These are phyloP conservation scores for Eurytemora carolleeae DNA, from an alignment of 1,140 invertebrate genomes.

Conservation along the genomic window DNA sequence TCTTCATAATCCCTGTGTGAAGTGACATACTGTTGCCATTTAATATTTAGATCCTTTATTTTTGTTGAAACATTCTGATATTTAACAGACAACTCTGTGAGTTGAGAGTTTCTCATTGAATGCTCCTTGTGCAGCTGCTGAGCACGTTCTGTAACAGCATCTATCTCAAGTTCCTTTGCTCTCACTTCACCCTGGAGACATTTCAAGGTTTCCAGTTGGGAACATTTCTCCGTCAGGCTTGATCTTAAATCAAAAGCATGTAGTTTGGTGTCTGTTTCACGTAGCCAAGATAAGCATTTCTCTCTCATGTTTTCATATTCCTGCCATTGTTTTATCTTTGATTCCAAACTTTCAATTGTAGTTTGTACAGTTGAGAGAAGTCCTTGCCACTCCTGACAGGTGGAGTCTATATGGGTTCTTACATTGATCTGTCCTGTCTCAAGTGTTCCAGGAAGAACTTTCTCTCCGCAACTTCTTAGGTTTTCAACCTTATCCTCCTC, in stretches of 20 bases:
- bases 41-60: conserved; percentile 67
- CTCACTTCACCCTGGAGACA: conserved; percentile 63
- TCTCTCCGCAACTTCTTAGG: conserved; percentile 57
- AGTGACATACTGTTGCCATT: conserved; percentile 77
- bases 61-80: conserved; percentile 73
- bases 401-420: conserved; percentile 57
- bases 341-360: conserved; percentile 52
- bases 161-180: conserved; percentile 77
- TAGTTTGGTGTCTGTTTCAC: conserved; percentile 63
- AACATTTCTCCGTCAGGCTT: conserved; percentile 61
- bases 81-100: conserved; percentile 66
- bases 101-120: conserved; percentile 36
- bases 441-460: conserved; percentile 69
- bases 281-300: conserved; percentile 62
- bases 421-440: conserved; percentile 66
- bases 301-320: conserved; percentile 76
- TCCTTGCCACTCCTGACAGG: conserved; percentile 74
- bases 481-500: conserved; percentile 60
- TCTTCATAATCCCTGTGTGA: conserved; percentile 71
- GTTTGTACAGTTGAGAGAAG: conserved; percentile 42
- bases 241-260: conserved; percentile 72
- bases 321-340: conserved; percentile 66
- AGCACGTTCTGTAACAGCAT: conserved; percentile 68
- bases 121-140: conserved; percentile 54
- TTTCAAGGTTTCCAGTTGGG: conserved; percentile 52